Conservation (phyloP, 2,113 vertebrate genomes). For the Galbula dea region DNA sequence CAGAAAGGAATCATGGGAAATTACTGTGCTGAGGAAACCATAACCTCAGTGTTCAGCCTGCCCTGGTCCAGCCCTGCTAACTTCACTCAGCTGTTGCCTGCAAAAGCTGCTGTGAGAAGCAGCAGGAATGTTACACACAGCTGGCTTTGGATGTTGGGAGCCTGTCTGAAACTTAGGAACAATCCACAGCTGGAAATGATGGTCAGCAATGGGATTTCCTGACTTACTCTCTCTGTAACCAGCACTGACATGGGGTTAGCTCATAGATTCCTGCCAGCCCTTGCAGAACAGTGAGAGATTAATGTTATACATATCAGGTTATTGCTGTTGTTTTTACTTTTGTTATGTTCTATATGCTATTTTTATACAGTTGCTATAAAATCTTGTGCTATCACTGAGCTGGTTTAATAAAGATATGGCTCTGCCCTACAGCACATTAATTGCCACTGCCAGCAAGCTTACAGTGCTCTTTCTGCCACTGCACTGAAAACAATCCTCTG, state of each 20-base stretch:
- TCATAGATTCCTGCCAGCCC: neutral
- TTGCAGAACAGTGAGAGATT: neutral
- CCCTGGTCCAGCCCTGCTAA: neutral
- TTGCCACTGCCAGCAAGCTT: neutral
- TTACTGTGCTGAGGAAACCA: neutral
- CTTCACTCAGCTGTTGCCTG: neutral
- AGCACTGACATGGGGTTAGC: neutral
- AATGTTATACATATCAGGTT: neutral
- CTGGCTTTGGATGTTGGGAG: neutral
- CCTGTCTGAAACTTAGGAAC: neutral
- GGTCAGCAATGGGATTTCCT: neutral
- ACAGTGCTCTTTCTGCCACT: neutral
- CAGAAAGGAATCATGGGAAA: neutral
- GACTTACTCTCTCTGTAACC: neutral
- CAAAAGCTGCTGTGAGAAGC: neutral
- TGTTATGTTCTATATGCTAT: neutral
- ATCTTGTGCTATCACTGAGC: neutral
- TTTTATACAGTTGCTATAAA: neutral
- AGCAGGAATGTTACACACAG: neutral
- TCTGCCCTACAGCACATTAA: neutral
- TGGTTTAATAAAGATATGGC: neutral
- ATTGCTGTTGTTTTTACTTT: neutral
- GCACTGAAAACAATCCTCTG: neutral
- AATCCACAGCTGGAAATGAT: neutral
- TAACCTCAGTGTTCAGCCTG: neutral